These are phyloP conservation scores for Plestiodon gilberti DNA, from an alignment of 2,113 vertebrate genomes.

Conservation along the genomic window DNA sequence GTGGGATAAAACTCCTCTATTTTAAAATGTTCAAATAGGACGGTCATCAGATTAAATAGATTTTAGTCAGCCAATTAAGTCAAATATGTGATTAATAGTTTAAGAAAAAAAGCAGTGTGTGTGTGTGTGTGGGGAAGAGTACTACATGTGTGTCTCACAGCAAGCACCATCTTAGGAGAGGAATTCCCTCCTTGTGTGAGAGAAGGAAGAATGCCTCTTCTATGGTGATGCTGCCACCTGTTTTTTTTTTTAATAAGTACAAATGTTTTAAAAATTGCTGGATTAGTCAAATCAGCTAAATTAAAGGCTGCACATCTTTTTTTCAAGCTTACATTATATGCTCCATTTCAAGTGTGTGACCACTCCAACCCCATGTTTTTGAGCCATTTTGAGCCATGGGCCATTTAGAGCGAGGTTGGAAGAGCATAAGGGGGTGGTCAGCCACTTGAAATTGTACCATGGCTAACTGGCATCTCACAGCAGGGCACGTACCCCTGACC, in stretches of 20 bases:
- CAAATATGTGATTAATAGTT: too few relatives aligned
- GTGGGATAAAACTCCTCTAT: not conserved
- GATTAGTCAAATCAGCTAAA: not conserved
- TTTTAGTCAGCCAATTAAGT: too few relatives aligned
- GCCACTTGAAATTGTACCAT: not conserved
- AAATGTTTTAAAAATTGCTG: too few relatives aligned
- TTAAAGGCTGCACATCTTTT: not conserved
- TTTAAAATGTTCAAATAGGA: not conserved
- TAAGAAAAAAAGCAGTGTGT: too few relatives aligned
- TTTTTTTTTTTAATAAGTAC: too few relatives aligned
- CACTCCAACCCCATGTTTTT: not conserved
- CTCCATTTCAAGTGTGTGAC: not conserved
- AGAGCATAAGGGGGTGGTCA: too few relatives aligned
- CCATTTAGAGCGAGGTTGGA: too few relatives aligned
- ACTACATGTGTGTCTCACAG: not conserved
- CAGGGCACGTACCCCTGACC: not conserved
- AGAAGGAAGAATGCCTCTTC: not conserved
- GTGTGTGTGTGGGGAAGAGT: too few relatives aligned
- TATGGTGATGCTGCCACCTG: not conserved
- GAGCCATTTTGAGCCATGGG: too few relatives aligned
- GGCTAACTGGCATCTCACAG: not conserved
- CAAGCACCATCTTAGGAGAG: not conserved
- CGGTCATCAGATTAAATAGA: not conserved
- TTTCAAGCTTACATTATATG: not conserved
- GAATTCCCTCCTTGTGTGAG: not conserved